Base-by-base conservation (phyloP, 2,888 invertebrate genomes). In the Caenorhabditis sp. region DNA sequence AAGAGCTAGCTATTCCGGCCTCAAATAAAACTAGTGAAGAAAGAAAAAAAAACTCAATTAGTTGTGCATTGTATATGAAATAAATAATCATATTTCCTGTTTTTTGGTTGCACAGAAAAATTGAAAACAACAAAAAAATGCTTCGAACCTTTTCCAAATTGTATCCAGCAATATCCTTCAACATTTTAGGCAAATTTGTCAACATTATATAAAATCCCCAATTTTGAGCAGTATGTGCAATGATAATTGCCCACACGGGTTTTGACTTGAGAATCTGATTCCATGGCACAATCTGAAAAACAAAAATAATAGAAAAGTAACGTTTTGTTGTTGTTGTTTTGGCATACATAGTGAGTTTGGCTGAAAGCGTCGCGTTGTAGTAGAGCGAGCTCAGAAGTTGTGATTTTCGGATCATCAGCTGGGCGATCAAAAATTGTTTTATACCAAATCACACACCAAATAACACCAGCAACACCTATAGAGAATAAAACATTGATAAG, bases 1-100 rank as follows among this genome's bases (percentile, higher is more conserved):
- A 90, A 0, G 94, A 94, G 0, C 95, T 92, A 62, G 94, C 88
- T 86, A 93, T 92, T 2, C 95, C 95, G 8, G 94, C 93, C 87
- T 93, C 91, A 58, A 73, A 49, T n/a, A 1, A 59, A 31, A 31
- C 4, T 31, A 43, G 43, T 43, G 6, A 17, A 43, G 14, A 14
- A 31, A 31, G 43, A 43, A 43, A 14, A 31, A 31, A 19, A 17
- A 23, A 19, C 51, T 23, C 51, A 19, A 51, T 51, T 21, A 3
- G 36, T 1, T 43, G 10, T 19, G 14, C 37, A n/a, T 36, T 36
- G n/a, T 27, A 27, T 31, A 31, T 31, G 31, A 31, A 31, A 31
- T 31, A 58, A 17, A 58, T 19, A 17, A 21, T 58, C 17, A 12
- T 12, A 43, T 43, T 43, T 43, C 43, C 43, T 10, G 31, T 31